phyloP scores from a whole-genome alignment of 2,888 invertebrate genomes.

The Pimpla rufipes region DNA sequence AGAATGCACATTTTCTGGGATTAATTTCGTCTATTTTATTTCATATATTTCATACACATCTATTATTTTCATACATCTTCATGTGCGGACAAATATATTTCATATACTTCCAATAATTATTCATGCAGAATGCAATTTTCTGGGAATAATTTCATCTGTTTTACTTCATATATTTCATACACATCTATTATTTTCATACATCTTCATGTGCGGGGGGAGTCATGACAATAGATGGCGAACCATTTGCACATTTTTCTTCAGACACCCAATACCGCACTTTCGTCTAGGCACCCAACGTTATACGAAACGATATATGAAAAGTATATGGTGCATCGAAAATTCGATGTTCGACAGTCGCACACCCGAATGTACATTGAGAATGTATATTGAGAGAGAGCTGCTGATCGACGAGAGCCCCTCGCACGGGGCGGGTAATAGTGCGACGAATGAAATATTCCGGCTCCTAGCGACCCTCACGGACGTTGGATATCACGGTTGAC shows the following conservation, averaged over 20 bases:
- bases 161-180: not conserved
- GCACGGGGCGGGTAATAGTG: not conserved
- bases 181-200: not conserved
- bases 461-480: not conserved
- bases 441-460: conserved; percentile 32
- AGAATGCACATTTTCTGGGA: no score
- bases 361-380: not conserved
- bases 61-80: not conserved
- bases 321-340: not conserved
- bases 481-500: conserved; percentile 9
- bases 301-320: not conserved
- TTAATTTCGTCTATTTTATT: no score
- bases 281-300: not conserved
- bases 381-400: not conserved
- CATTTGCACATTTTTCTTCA: not conserved
- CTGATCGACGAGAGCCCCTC: conserved; percentile 6
- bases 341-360: conserved; percentile 4
- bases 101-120: no score
- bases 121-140: no score
- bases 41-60: not conserved
- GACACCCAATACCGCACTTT: no score
- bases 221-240: not conserved
- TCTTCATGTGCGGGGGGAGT: no score
- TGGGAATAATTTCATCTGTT: no score
- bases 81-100: no score